These are phyloP conservation scores for Smittia sp. DNA, from an alignment of 2,888 invertebrate species.

Conservation along the genomic window DNA sequence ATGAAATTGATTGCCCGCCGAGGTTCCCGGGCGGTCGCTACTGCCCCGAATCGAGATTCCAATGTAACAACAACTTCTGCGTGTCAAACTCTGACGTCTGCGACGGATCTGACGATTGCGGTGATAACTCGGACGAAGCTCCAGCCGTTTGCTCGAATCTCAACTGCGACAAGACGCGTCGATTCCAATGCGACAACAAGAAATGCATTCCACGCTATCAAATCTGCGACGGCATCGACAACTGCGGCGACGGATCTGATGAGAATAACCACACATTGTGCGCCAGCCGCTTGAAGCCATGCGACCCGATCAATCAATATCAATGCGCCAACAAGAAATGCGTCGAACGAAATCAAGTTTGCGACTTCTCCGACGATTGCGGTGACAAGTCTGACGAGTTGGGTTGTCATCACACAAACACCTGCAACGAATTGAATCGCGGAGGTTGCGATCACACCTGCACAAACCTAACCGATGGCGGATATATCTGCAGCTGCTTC, in stretches of 20 bases:
- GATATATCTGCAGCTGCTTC: constrained; percentile 89
- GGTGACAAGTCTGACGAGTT: constrained; percentile 86
- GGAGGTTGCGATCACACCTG: constrained; percentile 94
- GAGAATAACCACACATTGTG: constrained; percentile 93
- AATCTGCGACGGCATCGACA: constrained; percentile 86
- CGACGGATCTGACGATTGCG: constrained; percentile 91
- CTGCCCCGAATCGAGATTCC: constrained; percentile 86
- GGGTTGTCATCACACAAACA: constrained; percentile 75
- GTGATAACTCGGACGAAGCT: constrained; percentile 86
- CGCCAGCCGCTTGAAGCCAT: constrained; percentile 69
- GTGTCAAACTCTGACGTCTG: constrained; percentile 86
- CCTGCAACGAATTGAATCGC: constrained; percentile 58
- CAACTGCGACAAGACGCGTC: constrained; percentile 76
- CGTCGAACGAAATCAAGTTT: constrained; percentile 72
- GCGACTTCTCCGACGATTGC: constrained; percentile 88
- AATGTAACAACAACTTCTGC: constrained; percentile 89
- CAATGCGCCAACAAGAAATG: constrained; percentile 87
- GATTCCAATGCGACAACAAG: constrained; percentile 88
- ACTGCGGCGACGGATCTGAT: constrained; percentile 93
- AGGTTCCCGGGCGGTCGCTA: constrained; percentile 83
- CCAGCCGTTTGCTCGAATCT: constrained; percentile 76
- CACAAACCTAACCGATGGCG: constrained; percentile 75
- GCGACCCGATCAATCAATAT: constrained; percentile 76
- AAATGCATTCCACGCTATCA: constrained; percentile 82
- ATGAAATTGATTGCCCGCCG: constrained; percentile 86